phyloP scores from a whole-genome alignment of 2,888 invertebrate genomes.

The Temnothorax unifasciatus region DNA sequence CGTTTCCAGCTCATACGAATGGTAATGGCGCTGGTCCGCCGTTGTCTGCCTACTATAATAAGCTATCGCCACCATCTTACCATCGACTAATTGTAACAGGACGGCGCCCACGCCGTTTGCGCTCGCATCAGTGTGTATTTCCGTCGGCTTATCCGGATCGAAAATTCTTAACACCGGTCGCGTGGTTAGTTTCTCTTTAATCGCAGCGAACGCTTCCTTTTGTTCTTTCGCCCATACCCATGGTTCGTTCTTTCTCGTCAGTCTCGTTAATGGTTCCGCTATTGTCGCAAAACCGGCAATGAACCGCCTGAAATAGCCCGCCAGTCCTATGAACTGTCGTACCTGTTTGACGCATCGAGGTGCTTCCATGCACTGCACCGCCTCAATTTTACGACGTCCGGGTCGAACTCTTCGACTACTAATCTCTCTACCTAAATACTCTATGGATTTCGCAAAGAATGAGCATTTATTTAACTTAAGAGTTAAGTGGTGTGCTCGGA shows the following conservation, averaged over 20 bases:
- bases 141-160: slow-evolving; percentile 66
- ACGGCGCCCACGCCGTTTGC: slow-evolving; percentile 79
- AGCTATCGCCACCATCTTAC: slow-evolving; percentile 73
- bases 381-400: slow-evolving; percentile 9
- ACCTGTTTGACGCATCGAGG: slow-evolving; percentile 38
- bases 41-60: slow-evolving; percentile 67
- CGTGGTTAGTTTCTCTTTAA: slow-evolving; percentile 67
- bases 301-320: background rate
- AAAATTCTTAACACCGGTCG: slow-evolving; percentile 76
- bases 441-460: slow-evolving; percentile 56
- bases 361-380: background rate
- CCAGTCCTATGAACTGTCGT: background rate
- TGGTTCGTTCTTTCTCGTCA: slow-evolving; percentile 16
- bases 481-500: slow-evolving; percentile 66
- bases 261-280: slow-evolving; percentile 14
- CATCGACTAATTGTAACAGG: slow-evolving; percentile 75
- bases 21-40: no score
- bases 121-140: slow-evolving; percentile 82
- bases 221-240: slow-evolving; percentile 38
- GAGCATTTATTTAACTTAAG: slow-evolving; percentile 73
- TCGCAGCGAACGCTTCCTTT: slow-evolving; percentile 13
- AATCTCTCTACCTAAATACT: slow-evolving; percentile 59
- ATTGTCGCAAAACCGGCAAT: slow-evolving; percentile 30
- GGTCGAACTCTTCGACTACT: background rate
- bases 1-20: slow-evolving; percentile 49